These are phyloP conservation scores for Toxotes lorentzi DNA, from an alignment of 2,797 vertebrate genomes.

Conservation along the genomic window DNA sequence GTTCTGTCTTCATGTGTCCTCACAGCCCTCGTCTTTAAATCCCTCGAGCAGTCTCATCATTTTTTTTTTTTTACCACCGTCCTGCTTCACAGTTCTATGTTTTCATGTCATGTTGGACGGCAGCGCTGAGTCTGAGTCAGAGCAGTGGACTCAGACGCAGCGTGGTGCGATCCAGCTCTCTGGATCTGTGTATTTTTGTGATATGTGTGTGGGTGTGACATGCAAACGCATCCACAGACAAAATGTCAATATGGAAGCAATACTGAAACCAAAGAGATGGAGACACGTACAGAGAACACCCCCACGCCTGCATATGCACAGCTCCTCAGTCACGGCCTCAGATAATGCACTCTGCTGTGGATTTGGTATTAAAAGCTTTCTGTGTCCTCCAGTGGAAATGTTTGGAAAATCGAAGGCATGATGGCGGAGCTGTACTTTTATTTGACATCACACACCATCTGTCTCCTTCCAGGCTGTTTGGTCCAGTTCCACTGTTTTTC, in stretches of 20 bases:
- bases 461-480: background rate
- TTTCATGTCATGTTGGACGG: conserved; percentile 9
- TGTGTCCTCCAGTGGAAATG: background rate
- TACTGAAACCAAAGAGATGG: background rate
- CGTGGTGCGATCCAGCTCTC: conserved; percentile 13
- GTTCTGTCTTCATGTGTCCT: background rate
- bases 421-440: background rate
- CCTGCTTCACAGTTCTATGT: conserved; percentile 6
- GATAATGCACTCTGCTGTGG: conserved; percentile 12
- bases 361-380: conserved; percentile 2
- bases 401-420: background rate
- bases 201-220: conserved; percentile 41
- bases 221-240: conserved; percentile 27
- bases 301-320: background rate
- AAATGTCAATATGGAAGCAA: conserved; percentile 53
- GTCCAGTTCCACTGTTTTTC: conserved; percentile 31
- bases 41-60: conserved; percentile 3
- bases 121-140: conserved; percentile 48
- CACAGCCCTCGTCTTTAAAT: background rate
- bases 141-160: conserved; percentile 28
- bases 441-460: conserved; percentile 9
- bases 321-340: background rate
- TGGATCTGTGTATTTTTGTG: conserved; percentile 26
- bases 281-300: background rate
- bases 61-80: background rate